Conservation (phyloP, 2,113 vertebrate genomes). For the Alaudala cheleensis region DNA sequence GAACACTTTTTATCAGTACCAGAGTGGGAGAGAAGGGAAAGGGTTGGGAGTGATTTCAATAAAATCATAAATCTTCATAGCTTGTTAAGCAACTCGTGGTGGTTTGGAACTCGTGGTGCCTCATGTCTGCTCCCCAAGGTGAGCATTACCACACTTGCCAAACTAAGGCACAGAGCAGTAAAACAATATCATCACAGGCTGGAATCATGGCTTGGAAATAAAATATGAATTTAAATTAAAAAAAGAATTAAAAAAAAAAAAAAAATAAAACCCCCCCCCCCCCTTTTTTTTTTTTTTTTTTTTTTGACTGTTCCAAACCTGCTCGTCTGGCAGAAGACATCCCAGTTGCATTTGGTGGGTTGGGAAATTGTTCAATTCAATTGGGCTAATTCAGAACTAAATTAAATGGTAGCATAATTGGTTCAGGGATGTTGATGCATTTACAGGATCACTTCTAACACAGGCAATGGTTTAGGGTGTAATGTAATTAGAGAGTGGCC, state of each 20-base stretch:
- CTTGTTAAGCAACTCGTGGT: neutral
- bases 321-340: neutral
- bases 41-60: neutral
- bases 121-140: neutral
- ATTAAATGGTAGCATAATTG: conserved; percentile 20
- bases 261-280: neutral
- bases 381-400: conserved; percentile 9
- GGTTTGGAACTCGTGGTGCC: neutral
- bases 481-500: neutral
- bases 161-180: neutral
- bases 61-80: neutral
- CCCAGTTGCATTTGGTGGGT: neutral
- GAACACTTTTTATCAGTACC: neutral
- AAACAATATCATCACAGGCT: neutral
- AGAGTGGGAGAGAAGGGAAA: neutral
- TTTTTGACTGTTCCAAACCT: neutral
- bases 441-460: neutral
- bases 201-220: neutral
- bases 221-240: neutral
- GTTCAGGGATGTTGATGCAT: neutral
- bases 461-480: neutral
- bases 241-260: no score
- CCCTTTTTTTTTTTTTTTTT: neutral
- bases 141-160: neutral
- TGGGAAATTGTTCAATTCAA: neutral